Percentiles rank a stretch among this genome's conserved stretches.
These are phyloP conservation scores for Cisticola juncidis DNA, from an alignment of 2,113 vertebrate genomes.

Conservation along the genomic window DNA sequence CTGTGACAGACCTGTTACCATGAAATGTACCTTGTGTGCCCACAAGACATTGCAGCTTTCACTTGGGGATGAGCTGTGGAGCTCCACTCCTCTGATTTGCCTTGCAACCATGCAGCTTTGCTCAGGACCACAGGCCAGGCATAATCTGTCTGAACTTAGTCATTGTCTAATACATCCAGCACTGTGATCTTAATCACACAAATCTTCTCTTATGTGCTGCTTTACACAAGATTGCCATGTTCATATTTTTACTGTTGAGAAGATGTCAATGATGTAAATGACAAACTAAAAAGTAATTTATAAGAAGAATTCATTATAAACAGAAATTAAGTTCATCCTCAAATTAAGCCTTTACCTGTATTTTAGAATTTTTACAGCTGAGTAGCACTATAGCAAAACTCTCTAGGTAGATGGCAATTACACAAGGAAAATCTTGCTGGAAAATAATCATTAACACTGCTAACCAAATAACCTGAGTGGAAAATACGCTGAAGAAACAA, in stretches of 20 bases:
- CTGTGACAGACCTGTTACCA: background rate
- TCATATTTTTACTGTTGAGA: background rate
- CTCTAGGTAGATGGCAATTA: background rate
- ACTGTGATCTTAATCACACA: background rate
- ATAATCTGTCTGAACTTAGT: background rate
- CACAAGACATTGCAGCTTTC: background rate
- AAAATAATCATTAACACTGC: background rate
- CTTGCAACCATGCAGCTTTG: accelerated
- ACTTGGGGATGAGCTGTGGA: background rate
- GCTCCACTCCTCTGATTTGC: accelerated
- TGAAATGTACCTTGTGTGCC: accelerated
- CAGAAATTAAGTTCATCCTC: background rate
- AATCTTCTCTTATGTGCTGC: background rate
- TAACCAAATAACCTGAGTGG: background rate
- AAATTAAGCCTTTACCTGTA: background rate
- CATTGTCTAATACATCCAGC: background rate
- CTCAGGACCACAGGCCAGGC: background rate
- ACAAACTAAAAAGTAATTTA: background rate
- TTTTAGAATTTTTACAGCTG: background rate
- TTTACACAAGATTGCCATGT: background rate
- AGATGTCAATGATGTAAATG: background rate
- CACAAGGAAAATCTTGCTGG: background rate
- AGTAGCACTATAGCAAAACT: background rate
- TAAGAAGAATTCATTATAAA: background rate
- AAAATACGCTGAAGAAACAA: background rate